These are phyloP conservation scores for Sminthopsis crassicaudata DNA, from an alignment of 2,113 vertebrate species.

Conservation along the genomic window DNA sequence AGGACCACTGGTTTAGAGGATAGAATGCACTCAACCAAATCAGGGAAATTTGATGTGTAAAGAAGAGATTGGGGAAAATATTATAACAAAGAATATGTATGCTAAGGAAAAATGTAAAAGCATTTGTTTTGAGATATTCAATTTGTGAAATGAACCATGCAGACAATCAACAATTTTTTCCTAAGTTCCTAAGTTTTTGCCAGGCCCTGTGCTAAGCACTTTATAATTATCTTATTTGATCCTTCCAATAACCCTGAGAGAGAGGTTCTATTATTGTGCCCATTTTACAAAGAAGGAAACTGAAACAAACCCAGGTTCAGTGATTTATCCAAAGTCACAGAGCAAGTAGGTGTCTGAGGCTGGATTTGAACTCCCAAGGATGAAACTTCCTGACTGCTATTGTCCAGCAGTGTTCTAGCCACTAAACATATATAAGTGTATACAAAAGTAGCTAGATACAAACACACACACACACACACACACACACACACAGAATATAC, in stretches of 20 bases:
- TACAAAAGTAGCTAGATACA: no score
- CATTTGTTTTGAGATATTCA: neutral
- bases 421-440: no score
- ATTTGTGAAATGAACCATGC: neutral
- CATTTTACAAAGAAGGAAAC: neutral
- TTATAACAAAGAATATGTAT: neutral
- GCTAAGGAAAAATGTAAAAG: neutral
- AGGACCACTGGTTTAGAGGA: neutral
- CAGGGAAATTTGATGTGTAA: neutral
- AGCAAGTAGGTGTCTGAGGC: neutral
- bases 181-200: neutral
- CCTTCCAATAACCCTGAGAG: neutral
- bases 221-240: neutral
- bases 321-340: neutral
- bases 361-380: neutral
- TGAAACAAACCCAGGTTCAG: neutral
- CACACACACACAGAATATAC: no score
- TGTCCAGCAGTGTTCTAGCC: neutral
- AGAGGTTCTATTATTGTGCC: neutral
- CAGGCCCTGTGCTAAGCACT: neutral
- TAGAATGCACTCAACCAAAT: neutral
- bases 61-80: neutral
- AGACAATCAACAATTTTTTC: neutral
- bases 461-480: no score
- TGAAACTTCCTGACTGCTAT: neutral